These are phyloP conservation scores for Phyto melanocephala DNA, from an alignment of 2,888 invertebrate species.

Conservation along the genomic window DNA sequence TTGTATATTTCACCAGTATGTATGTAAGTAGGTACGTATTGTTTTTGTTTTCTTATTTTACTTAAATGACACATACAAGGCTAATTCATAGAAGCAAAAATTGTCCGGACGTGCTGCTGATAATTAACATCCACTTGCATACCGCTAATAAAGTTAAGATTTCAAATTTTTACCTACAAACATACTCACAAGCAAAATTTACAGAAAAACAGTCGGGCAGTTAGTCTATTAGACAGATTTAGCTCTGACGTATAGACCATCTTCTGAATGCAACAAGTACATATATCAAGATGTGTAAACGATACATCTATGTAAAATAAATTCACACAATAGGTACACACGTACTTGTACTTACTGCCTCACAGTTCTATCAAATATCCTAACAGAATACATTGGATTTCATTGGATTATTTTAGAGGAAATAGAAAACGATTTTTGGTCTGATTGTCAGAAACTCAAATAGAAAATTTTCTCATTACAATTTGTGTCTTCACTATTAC, in stretches of 20 bases:
- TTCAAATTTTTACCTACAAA: constrained; percentile 22
- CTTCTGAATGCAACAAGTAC: not conserved
- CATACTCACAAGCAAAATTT: not conserved
- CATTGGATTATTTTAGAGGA: too few species aligned
- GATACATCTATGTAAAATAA: constrained; percentile 45
- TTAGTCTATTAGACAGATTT: not conserved
- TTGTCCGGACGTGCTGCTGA: constrained; percentile 48
- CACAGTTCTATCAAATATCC: too few species aligned
- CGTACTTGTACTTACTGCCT: not conserved
- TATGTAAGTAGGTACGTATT: too few species aligned
- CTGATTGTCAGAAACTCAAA: too few species aligned
- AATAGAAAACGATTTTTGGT: too few species aligned
- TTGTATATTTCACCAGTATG: not conserved
- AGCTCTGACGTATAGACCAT: not conserved
- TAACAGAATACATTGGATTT: too few species aligned
- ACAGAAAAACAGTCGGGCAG: not conserved
- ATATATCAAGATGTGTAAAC: constrained; percentile 46
- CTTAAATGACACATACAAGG: constrained; percentile 45
- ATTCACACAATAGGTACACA: constrained; percentile 20
- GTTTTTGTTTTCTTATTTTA: not conserved
- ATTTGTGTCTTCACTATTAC: too few species aligned
- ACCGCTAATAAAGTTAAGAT: constrained; percentile 51
- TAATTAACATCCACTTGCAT: constrained; percentile 52
- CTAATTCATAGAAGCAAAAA: constrained; percentile 44
- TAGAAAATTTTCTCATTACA: too few species aligned